phyloP scores from a whole-genome alignment of 2,797 vertebrate genomes.

The Acridotheres tristis region DNA sequence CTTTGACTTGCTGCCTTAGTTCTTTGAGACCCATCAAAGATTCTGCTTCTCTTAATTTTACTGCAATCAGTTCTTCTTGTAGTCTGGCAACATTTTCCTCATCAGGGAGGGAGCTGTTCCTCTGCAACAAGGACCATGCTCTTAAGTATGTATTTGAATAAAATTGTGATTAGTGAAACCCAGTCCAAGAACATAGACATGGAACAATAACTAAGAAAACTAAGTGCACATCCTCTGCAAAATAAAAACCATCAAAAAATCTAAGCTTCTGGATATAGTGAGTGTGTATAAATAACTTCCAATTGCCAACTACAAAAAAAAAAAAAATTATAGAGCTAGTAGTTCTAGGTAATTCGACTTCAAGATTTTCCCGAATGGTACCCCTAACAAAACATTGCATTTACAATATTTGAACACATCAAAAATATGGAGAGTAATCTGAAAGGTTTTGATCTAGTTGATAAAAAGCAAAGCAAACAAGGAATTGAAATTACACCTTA shows the following conservation, averaged over 20 bases:
- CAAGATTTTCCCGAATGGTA: neutral
- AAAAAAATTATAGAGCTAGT: neutral
- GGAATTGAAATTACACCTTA: neutral
- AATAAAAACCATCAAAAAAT: neutral
- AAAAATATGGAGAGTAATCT: neutral
- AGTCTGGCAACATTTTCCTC: conserved; percentile 94
- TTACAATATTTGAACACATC: neutral
- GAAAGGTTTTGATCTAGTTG: neutral
- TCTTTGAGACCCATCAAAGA: conserved; percentile 92
- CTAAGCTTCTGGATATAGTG: neutral
- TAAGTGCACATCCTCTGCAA: neutral
- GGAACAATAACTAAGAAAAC: neutral
- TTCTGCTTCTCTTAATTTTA: conserved; percentile 94
- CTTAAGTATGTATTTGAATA: neutral
- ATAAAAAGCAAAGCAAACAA: neutral
- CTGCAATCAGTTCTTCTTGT: conserved; percentile 94
- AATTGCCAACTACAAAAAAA: neutral
- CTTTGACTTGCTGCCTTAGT: conserved; percentile 90
- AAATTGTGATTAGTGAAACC: neutral
- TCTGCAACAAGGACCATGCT: conserved; percentile 77
- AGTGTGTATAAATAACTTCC: neutral
- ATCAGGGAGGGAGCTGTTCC: conserved; percentile 91
- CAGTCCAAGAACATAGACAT: neutral
- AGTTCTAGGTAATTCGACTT: neutral
- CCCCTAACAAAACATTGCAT: neutral